Conservation (phyloP, 2,888 invertebrate genomes). For the Belgica antarctica region DNA sequence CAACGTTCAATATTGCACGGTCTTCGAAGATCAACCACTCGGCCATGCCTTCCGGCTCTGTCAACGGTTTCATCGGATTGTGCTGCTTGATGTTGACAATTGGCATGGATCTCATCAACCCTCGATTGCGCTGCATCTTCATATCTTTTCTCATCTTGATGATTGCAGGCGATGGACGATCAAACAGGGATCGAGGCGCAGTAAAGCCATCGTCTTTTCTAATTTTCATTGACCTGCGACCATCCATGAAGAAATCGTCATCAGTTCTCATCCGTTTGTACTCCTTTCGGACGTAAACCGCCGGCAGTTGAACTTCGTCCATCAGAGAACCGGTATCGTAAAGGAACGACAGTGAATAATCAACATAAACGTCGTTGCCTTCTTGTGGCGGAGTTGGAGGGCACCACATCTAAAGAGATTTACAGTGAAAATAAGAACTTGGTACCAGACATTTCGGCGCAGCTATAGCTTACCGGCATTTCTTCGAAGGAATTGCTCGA, state of each 20-base stretch:
- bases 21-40: constrained; percentile 93
- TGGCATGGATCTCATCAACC: constrained; percentile 58
- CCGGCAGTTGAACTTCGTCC: constrained; percentile 76
- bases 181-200: constrained; percentile 79
- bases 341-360: constrained; percentile 77
- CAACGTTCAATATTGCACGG: constrained; percentile 78
- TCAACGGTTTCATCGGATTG: constrained; percentile 56
- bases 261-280: constrained; percentile 70
- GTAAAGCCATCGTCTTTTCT: constrained; percentile 72
- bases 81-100: constrained; percentile 59
- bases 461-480: constrained; percentile 88
- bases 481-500: constrained; percentile 67
- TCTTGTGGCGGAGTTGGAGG: constrained; percentile 95
- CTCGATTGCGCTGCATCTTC: constrained; percentile 69
- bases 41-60: constrained; percentile 67
- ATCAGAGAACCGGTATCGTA: constrained; percentile 73
- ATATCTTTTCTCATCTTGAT: constrained; percentile 75
- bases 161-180: constrained; percentile 71
- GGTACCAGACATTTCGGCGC: constrained; percentile 45
- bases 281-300: constrained; percentile 76
- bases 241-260: constrained; percentile 58
- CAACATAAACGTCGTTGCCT: constrained; percentile 84
- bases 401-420: constrained; percentile 77
- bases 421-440: constrained; percentile 6
- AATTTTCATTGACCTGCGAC: constrained; percentile 62